Evolutionary conservation across 2,888 invertebrate species (phyloP).

Genomic region (Drosophila austrosaltans): DNA sequence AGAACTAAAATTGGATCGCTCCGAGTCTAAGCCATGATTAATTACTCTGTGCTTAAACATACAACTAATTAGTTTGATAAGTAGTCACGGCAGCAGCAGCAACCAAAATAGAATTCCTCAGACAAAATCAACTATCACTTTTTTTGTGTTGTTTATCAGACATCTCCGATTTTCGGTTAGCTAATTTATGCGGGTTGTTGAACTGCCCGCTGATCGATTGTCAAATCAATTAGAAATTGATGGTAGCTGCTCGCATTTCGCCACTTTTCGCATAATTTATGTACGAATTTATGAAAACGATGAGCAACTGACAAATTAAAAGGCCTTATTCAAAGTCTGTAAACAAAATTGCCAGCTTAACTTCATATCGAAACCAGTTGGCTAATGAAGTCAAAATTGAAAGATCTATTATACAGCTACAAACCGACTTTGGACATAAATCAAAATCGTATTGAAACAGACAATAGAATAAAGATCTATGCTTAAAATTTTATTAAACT

Average conservation of each 20-base stretch:
- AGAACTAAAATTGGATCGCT: slow-evolving; percentile 22
- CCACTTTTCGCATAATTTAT: slow-evolving; percentile 50
- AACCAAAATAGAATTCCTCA: slow-evolving; percentile 20
- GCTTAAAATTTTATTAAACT: too few species aligned
- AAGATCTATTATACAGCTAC: not conserved
- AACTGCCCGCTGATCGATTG: slow-evolving; percentile 67
- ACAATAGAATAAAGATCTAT: too few species aligned
- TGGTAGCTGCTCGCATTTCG: slow-evolving; percentile 58
- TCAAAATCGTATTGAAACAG: too few species aligned
- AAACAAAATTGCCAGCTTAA: not conserved
- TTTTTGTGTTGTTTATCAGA: slow-evolving; percentile 6
- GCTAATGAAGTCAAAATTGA: slow-evolving; percentile 13
- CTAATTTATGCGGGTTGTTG: slow-evolving; percentile 70
- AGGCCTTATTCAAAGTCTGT: not conserved
- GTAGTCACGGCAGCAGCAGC: slow-evolving; percentile 16
- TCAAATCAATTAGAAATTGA: slow-evolving; percentile 39
- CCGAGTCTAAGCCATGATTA: slow-evolving; percentile 23
- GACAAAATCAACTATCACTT: slow-evolving; percentile 62
- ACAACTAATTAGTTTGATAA: slow-evolving; percentile 59
- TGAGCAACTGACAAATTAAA: slow-evolving; percentile 14
- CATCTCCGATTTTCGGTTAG: slow-evolving; percentile 26
- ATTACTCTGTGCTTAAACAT: slow-evolving; percentile 40
- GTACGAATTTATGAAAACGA: slow-evolving; percentile 53
- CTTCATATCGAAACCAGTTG: slow-evolving; percentile 3
- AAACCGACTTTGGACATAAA: not conserved